Evolutionary conservation across 2,888 invertebrate genomes (phyloP).

Genomic region (Dione juno): DNA sequence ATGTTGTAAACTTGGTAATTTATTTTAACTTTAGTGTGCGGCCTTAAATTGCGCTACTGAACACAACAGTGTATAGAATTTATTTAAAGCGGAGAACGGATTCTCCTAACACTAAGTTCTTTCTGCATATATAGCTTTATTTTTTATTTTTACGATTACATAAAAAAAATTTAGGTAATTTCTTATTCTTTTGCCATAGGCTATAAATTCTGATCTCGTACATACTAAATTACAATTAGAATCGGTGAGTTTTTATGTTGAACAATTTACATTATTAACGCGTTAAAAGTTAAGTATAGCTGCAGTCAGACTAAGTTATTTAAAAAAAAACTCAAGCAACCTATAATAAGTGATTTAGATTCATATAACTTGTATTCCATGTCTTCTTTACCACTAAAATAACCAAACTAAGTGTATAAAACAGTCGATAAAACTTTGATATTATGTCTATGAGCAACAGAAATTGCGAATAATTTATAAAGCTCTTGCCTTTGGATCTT

Average conservation of each 20-base stretch:
- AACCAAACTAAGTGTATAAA: neutral
- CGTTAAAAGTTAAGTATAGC: neutral
- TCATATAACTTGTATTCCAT: slow-evolving; percentile 5
- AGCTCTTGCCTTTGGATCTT: neutral
- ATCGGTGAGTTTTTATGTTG: neutral
- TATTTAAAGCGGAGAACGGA: too few species aligned
- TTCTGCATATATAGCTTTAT: too few species aligned
- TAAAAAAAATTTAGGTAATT: neutral
- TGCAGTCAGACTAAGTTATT: neutral
- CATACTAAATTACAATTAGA: neutral
- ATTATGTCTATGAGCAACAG: slow-evolving; percentile 6
- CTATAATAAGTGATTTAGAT: slow-evolving; percentile 10
- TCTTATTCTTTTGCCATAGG: neutral
- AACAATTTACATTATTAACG: neutral
- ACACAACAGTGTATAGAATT: too few species aligned
- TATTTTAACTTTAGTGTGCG: too few species aligned
- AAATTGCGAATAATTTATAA: slow-evolving; percentile 4
- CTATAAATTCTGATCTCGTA: neutral
- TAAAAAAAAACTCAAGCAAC: neutral
- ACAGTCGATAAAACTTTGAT: slow-evolving; percentile 8
- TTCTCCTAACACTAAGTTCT: too few species aligned
- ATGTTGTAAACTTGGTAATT: too few species aligned
- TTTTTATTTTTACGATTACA: too few species aligned
- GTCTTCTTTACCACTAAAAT: neutral
- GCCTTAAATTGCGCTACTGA: too few species aligned